Evolutionary conservation across 2,888 invertebrate species (phyloP).

Genomic region (Aphodius sticticus): DNA sequence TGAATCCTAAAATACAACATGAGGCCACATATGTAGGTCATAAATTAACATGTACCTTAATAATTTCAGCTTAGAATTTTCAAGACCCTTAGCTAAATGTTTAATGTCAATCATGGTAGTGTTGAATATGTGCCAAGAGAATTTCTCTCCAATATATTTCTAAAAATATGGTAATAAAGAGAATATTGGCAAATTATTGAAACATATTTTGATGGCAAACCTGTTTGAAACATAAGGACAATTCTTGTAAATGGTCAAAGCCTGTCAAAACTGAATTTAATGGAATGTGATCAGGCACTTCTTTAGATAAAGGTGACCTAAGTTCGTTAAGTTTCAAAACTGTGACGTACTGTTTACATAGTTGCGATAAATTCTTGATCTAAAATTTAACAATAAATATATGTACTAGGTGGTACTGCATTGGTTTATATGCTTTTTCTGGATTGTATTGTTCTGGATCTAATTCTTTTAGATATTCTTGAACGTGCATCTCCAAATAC

Average conservation of each 20-base stretch:
- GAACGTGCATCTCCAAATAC: constrained; percentile 53
- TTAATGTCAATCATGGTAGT: constrained; percentile 50
- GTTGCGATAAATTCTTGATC: constrained; percentile 52
- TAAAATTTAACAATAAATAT: constrained; percentile 38
- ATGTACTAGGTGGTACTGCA: background rate
- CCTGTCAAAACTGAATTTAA: constrained; percentile 50
- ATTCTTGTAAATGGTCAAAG: constrained; percentile 50
- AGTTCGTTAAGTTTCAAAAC: constrained; percentile 49
- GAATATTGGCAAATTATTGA: background rate
- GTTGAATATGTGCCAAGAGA: constrained; percentile 52
- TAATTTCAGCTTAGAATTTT: constrained; percentile 47
- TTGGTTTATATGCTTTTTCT: constrained; percentile 46
- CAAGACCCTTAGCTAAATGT: constrained; percentile 51
- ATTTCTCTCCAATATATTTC: constrained; percentile 52
- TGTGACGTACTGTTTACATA: constrained; percentile 50
- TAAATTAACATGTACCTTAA: constrained; percentile 46
- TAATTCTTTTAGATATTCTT: constrained; percentile 53
- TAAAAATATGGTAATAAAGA: constrained; percentile 34
- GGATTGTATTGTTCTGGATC: constrained; percentile 54
- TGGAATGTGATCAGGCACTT: constrained; percentile 49
- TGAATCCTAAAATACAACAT: constrained; percentile 45
- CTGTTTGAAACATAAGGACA: constrained; percentile 55
- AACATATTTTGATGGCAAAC: constrained; percentile 37
- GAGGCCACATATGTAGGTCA: constrained; percentile 27
- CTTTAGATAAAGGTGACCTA: constrained; percentile 42